Conservation (phyloP, 2,888 invertebrate genomes). For the Drosophila merina region DNA sequence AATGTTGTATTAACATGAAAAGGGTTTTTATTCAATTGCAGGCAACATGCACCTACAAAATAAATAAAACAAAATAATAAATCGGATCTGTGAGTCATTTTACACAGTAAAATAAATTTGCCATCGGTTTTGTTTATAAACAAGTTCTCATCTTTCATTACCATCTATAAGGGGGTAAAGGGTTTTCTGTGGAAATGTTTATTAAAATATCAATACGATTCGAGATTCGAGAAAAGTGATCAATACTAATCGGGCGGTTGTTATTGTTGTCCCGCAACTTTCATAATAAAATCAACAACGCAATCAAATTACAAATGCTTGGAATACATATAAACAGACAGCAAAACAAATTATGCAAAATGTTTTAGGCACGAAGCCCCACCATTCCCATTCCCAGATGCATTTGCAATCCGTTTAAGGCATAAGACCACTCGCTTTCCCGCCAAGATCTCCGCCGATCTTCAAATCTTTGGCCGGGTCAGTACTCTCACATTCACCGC, state of each 20-base stretch:
- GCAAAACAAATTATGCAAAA: slow-evolving; percentile 51
- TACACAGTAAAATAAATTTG: slow-evolving; percentile 4
- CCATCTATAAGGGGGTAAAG: not conserved
- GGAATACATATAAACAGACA: slow-evolving; percentile 32
- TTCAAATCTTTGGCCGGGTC: slow-evolving; percentile 32
- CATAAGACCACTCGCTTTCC: slow-evolving; percentile 1
- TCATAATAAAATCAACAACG: slow-evolving; percentile 66
- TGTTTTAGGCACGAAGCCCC: slow-evolving; percentile 49
- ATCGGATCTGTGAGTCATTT: slow-evolving; percentile 23
- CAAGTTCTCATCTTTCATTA: not conserved
- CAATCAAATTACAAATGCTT: slow-evolving; percentile 53
- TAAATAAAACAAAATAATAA: slow-evolving; percentile 17
- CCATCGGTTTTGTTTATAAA: not conserved
- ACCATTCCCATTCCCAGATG: slow-evolving; percentile 27
- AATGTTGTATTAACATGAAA: slow-evolving; percentile 75
- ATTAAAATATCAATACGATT: not conserved
- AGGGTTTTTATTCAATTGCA: slow-evolving; percentile 72
- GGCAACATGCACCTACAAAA: slow-evolving; percentile 54
- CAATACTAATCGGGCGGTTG: slow-evolving; percentile 28
- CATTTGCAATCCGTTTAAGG: slow-evolving; percentile 46
- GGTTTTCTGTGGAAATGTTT: not conserved
- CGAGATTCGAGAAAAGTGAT: slow-evolving; percentile 22
- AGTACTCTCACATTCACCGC: slow-evolving; percentile 57
- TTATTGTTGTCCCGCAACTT: slow-evolving; percentile 56
- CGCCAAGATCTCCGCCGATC: slow-evolving; percentile 15